Conservation (phyloP, 2,797 vertebrate species). For the Moxostoma hubbsi region DNA sequence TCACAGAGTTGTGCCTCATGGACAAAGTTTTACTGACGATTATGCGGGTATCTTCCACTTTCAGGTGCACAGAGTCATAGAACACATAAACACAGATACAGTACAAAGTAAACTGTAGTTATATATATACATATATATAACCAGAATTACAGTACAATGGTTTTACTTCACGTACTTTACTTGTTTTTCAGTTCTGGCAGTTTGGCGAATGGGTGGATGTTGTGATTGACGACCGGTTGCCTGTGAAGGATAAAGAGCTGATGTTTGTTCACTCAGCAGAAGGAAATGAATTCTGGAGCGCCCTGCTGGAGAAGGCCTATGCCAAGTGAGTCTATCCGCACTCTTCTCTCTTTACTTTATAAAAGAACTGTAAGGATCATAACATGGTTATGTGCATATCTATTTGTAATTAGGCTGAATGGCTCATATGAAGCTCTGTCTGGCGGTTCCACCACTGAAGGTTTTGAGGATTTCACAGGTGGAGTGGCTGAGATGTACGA, state of each 20-base stretch:
- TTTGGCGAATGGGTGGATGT: constrained; percentile 90
- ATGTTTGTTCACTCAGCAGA: constrained; percentile 87
- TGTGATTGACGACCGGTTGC: constrained; percentile 87
- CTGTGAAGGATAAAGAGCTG: constrained; percentile 84
- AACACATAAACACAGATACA: neutral
- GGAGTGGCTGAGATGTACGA: constrained; percentile 86
- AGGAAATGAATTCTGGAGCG: constrained; percentile 88
- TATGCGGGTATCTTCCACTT: constrained; percentile 93
- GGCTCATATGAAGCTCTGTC: constrained; percentile 89
- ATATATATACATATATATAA: neutral
- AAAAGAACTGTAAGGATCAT: too few species aligned
- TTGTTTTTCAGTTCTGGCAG: constrained; percentile 85
- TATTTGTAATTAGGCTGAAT: constrained; percentile 71
- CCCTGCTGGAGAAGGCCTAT: constrained; percentile 94
- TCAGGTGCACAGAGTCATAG: constrained; percentile 73
- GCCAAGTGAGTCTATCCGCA: constrained; percentile 79
- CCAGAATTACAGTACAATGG: too few species aligned
- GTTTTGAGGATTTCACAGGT: constrained; percentile 92
- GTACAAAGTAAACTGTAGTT: too few species aligned
- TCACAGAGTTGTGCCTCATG: constrained; percentile 85
- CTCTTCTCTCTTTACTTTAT: neutral
- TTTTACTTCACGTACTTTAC: neutral
- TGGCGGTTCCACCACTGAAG: constrained; percentile 89
- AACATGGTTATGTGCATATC: neutral
- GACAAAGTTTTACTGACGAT: constrained; percentile 83